phyloP scores from a whole-genome alignment of 2,113 vertebrate genomes.

The Tautogolabrus adspersus region DNA sequence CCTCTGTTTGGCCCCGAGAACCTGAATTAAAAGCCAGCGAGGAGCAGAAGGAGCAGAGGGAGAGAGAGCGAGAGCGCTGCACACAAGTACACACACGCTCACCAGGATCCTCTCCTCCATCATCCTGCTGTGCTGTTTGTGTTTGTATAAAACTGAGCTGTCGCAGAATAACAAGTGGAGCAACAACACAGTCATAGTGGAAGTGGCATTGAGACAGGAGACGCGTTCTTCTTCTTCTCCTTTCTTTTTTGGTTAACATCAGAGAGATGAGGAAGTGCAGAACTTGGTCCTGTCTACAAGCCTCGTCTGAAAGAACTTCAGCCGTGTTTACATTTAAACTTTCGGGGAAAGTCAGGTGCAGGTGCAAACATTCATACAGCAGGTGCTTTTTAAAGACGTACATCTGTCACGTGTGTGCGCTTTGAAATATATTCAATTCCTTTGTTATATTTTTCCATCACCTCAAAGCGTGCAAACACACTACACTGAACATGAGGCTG shows the following conservation, averaged over 20 bases:
- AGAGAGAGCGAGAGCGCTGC: conserved; percentile 3
- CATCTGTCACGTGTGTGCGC: neutral
- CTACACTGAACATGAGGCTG: conserved; percentile 8
- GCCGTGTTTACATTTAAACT: neutral
- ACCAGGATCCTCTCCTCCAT: conserved; percentile 25
- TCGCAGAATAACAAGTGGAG: conserved; percentile 58
- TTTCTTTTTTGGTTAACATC: conserved; percentile 39
- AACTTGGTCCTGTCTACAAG: conserved; percentile 1
- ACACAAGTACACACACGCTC: conserved; percentile 22
- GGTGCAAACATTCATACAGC: neutral
- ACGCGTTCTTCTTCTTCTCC: conserved; percentile 32
- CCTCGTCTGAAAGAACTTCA: neutral
- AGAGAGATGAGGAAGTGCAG: conserved; percentile 16
- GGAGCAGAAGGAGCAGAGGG: neutral
- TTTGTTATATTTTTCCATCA: neutral
- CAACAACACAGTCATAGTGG: conserved; percentile 43
- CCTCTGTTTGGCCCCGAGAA: conserved; percentile 46
- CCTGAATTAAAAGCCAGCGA: conserved; percentile 47
- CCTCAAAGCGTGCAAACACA: neutral
- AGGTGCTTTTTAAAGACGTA: neutral
- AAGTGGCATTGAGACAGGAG: conserved; percentile 7
- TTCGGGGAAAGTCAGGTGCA: neutral
- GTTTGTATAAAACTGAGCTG: conserved; percentile 51
- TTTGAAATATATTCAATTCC: neutral
- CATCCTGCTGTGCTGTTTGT: conserved; percentile 41